Evolutionary conservation across 1,140 invertebrate species (phyloP), one percentile per base, ranked within the genome.

Genomic region (Ips nitidus): DNA sequence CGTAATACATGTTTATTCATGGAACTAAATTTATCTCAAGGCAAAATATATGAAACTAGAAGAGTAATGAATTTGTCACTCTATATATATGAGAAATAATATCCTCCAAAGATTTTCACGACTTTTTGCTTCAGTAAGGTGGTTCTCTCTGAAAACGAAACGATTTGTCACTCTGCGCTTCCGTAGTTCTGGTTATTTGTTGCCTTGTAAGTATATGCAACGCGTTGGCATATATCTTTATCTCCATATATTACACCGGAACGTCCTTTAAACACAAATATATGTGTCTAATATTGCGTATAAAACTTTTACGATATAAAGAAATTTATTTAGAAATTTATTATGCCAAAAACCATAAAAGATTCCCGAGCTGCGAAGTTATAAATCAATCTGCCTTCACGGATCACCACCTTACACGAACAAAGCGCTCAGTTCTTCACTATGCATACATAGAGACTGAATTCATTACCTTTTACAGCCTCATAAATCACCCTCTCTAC

Each of bases 401-500:
- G 58, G 58, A 60, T 60, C 58, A 60, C 58, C 58, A 60, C 58
- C 58, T 42, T 43, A 60, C 6, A n/a, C 58, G 58, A 60, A 60
- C 58, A 60, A 60, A 60, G 40, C 58, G 42, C 58, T 42, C 40
- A 60, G 58, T 60, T 60, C 58, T 60, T 60, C 41, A 64, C 45
- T 41, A 64, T 64, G 61, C 61, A 64, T 41, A 61, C 43, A 64
- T 64, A 64, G 52, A 52, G 61, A 64, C 61, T 64, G 61, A 64
- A 64, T 64, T 52, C 61, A 64, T 64, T 64, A 64, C 58, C 58
- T 41, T 60, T 60, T 60, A 60, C 58, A 60, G 41, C 58, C 40
- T 42, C 58, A 60, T 60, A 60, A 60, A 60, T 60, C 58, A 60
- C 58, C 22, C 58, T 42, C 57, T 59, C 40, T n/a, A 60, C 58